Conservation (phyloP, 53 echinoderm and acorn worm genomes). For the Holothuria leucospilota region DNA sequence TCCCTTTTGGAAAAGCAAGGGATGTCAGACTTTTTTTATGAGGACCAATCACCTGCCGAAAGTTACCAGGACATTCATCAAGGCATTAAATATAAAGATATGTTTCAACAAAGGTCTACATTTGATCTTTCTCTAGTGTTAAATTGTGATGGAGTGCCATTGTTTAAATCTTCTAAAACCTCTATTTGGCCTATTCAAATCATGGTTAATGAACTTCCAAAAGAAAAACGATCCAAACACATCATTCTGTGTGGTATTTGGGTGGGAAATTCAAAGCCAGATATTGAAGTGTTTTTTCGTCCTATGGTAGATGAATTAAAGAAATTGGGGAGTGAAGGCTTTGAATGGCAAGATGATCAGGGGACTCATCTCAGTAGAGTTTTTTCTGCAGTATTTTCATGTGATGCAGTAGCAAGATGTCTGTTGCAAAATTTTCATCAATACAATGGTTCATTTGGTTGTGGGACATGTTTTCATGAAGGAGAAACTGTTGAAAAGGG, state of each 20-base stretch:
- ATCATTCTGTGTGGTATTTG: constrained; percentile 59
- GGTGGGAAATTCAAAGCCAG: too few relatives aligned
- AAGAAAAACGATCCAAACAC: constrained; percentile 47
- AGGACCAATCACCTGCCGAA: too few relatives aligned
- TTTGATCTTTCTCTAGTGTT: constrained; percentile 43
- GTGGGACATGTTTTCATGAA: constrained; percentile 59
- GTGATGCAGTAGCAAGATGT: constrained; percentile 61
- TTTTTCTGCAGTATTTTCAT: constrained; percentile 44
- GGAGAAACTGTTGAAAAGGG: constrained; percentile 56
- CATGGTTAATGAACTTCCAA: constrained; percentile 61
- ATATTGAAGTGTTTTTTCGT: constrained; percentile 44
- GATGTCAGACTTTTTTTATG: background rate
- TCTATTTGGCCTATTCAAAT: constrained; percentile 70
- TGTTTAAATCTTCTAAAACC: constrained; percentile 61
- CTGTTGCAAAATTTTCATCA: constrained; percentile 53
- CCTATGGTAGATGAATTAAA: constrained; percentile 60
- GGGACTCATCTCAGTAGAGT: constrained; percentile 1
- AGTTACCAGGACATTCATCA: background rate
- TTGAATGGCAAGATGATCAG: constrained; percentile 4
- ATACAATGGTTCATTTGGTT: constrained; percentile 66
- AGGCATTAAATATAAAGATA: constrained; percentile 1
- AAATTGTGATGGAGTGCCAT: too few relatives aligned
- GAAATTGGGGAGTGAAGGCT: too few relatives aligned
- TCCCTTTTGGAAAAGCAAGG: too few relatives aligned
- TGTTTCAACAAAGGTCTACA: background rate